phyloP scores from a whole-genome alignment of 2,797 vertebrate genomes.

The Anolis apletophallus region DNA sequence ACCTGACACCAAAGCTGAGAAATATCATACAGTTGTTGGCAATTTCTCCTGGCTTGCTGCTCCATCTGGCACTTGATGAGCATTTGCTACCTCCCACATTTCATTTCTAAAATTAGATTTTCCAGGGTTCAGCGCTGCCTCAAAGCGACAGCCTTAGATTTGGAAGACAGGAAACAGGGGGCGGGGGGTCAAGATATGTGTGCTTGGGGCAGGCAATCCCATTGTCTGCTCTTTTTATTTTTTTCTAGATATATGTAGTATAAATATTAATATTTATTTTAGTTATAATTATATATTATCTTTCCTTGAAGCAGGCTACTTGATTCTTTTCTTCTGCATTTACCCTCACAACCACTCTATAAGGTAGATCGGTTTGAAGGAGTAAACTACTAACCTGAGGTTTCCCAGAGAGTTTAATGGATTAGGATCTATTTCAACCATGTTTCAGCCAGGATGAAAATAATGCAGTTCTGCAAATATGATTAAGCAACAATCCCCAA shows the following conservation, averaged over 20 bases:
- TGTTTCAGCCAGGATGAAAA: too few relatives aligned
- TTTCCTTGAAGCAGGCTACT: background rate
- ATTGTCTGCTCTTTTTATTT: background rate
- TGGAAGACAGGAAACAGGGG: background rate
- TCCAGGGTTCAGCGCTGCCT: background rate
- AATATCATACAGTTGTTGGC: background rate
- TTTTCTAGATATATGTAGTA: too few relatives aligned
- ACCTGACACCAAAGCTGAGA: background rate
- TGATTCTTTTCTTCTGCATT: background rate
- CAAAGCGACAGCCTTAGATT: background rate
- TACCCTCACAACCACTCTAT: background rate
- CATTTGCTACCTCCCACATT: background rate
- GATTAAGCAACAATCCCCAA: too few relatives aligned
- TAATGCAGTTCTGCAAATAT: too few relatives aligned
- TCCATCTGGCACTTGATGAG: background rate
- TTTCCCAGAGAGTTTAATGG: background rate
- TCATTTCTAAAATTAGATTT: conserved; percentile 22
- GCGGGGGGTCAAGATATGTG: too few relatives aligned
- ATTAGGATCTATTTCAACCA: background rate
- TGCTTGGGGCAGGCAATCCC: too few relatives aligned
- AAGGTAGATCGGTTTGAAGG: background rate
- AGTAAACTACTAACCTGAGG: background rate
- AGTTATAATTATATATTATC: background rate
- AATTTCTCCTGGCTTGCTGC: background rate
- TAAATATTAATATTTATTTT: background rate